Base-by-base conservation (phyloP, 2,888 invertebrate species). In the Selenia dentaria region DNA sequence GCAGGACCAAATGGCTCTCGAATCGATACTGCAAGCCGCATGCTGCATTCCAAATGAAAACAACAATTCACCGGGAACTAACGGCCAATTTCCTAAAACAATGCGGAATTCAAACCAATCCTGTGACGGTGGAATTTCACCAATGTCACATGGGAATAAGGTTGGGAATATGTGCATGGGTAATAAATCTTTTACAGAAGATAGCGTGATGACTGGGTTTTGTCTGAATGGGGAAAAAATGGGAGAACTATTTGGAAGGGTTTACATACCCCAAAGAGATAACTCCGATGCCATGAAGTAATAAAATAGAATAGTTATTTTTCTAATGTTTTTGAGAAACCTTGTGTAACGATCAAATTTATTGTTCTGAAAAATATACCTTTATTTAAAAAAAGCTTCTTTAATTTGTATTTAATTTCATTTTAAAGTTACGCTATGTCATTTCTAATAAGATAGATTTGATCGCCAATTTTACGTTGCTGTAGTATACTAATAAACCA, bases 231-330 rank as follows among this genome's bases (percentile, higher is more conserved):
- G 76, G 13, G 80, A 81, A 52, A 75, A 78, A 64, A 70, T 83
- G 59, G 78, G 74, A 2, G 77, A 83, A 69, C 63, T 85, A 60
- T 83, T 86, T 39, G 82, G 86, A 46, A 83, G 74, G 65, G 73
- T 81, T 12, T 78, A 79, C 65, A 75, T 87, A 59, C 84, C 87
- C 34, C 87, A 87, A 56, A 78, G 79, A 54, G 86, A 86, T 59
- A 74, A 64, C 9, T 65, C 69, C 24, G 71, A 74, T 16, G 49
- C 53, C 22, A 52, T 54, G 53, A 70, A 67, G 46, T 68, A 67
- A 56, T 38, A 47, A 51, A n/a, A 18, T 18, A 18, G 6, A 67
- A 60, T 58, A 60, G n/a, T n/a, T n/a, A n/a, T n/a, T n/a, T n/a
- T n/a, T n/a, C n/a, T n/a, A n/a, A n/a, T n/a, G n/a, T n/a, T n/a